These are phyloP conservation scores for Oscheius sp. DNA, from an alignment of 2,888 invertebrate genomes.

Conservation along the genomic window DNA sequence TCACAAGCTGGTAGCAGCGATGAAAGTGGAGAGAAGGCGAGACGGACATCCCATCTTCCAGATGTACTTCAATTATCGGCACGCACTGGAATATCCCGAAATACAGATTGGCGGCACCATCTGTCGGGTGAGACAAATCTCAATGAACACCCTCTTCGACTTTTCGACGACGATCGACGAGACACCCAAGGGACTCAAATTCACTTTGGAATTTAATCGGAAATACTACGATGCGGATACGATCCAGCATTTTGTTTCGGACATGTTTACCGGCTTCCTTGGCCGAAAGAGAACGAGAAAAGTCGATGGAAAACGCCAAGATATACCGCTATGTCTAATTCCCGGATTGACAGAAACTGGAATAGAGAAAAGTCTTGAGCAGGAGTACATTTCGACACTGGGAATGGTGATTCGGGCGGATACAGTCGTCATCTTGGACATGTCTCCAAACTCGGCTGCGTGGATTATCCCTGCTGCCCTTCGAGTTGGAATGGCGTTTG, in stretches of 20 bases:
- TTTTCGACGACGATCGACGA: constrained; percentile 68
- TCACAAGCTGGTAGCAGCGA: constrained; percentile 42
- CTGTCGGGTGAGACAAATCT: constrained; percentile 56
- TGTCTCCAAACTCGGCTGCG: constrained; percentile 36
- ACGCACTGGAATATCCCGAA: constrained; percentile 64
- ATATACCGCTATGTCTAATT: neutral
- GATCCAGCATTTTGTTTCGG: constrained; percentile 45
- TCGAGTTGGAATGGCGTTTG: constrained; percentile 50
- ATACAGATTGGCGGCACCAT: constrained; percentile 48
- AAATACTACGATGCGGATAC: constrained; percentile 41
- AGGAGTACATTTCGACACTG: constrained; percentile 2
- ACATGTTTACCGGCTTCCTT: constrained; percentile 40
- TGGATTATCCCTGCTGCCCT: constrained; percentile 47
- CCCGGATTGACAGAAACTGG: neutral
- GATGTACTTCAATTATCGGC: constrained; percentile 59
- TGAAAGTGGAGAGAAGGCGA: constrained; percentile 14
- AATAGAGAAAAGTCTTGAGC: neutral
- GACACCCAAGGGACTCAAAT: constrained; percentile 43
- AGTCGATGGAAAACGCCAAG: neutral
- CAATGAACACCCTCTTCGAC: constrained; percentile 64
- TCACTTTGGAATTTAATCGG: constrained; percentile 61
- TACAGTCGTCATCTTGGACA: constrained; percentile 41
- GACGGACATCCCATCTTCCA: constrained; percentile 36
- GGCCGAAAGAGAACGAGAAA: neutral
- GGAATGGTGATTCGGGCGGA: constrained; percentile 37